These are phyloP conservation scores for Noctua janthina DNA, from an alignment of 2,888 invertebrate species.

Conservation along the genomic window DNA sequence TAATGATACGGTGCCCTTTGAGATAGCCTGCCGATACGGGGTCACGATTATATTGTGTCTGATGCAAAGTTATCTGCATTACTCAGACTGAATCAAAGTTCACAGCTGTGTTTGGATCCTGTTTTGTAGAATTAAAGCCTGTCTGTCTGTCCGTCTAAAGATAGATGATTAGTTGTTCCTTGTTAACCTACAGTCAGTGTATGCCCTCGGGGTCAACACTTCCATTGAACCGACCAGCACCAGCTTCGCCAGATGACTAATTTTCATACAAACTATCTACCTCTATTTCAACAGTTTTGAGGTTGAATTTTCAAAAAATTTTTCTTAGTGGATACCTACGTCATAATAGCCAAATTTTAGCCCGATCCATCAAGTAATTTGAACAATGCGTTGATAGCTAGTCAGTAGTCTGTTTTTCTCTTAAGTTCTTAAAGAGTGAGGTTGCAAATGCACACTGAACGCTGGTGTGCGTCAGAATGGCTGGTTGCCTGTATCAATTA, in stretches of 20 bases:
- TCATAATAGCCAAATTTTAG: neutral
- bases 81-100: conserved; percentile 19
- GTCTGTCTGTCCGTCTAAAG: neutral
- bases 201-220: neutral
- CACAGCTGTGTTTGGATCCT: neutral
- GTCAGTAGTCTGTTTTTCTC: neutral
- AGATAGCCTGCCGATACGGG: conserved; percentile 51
- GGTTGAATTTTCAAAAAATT: neutral
- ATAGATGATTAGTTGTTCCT: neutral
- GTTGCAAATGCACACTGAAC: neutral
- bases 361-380: neutral
- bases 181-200: neutral
- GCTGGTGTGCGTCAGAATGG: neutral
- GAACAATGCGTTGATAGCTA: neutral
- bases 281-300: neutral
- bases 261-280: neutral
- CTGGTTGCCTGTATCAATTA: too few species aligned
- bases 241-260: neutral
- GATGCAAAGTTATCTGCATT: conserved; percentile 40
- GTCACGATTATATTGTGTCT: conserved; percentile 45
- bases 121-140: neutral
- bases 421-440: neutral
- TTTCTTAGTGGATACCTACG: neutral
- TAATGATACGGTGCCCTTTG: conserved; percentile 30
- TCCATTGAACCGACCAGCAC: too few species aligned